Percentiles rank a stretch among this genome's conserved stretches.
phyloP scores from a whole-genome alignment of 2,113 vertebrate species.

The Platysteira castanea region DNA sequence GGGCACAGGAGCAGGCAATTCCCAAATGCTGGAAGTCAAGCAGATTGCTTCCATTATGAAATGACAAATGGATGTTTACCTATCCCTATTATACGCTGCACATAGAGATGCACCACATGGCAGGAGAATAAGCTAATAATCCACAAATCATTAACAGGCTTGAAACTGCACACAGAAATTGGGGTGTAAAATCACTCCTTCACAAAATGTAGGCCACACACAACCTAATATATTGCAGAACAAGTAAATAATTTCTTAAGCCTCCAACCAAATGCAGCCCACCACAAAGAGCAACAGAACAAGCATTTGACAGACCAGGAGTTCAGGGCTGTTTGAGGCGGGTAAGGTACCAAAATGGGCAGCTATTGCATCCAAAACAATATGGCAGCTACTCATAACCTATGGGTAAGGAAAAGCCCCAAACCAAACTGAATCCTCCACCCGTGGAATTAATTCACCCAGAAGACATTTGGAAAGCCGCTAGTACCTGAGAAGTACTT shows the following conservation, averaged over 20 bases:
- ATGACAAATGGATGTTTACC: background rate
- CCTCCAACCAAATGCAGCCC: background rate
- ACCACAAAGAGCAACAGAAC: background rate
- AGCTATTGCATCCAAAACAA: background rate
- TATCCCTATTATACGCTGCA: background rate
- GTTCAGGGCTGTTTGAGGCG: background rate
- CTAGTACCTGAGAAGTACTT: background rate
- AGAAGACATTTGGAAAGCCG: background rate
- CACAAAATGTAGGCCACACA: background rate
- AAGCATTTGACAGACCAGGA: background rate
- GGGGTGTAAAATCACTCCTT: background rate
- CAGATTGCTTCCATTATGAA: background rate
- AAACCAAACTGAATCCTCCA: background rate
- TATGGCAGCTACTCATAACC: background rate
- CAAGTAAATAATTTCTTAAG: background rate
- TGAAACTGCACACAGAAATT: background rate
- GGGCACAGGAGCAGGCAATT: background rate
- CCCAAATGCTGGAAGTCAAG: background rate
- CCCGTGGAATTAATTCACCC: background rate
- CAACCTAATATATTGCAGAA: background rate
- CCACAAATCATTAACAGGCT: background rate
- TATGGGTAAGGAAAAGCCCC: background rate
- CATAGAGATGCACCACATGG: too few species aligned
- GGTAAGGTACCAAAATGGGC: conserved; percentile 6
- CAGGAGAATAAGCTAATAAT: background rate